A percentile compares a stretch with the other conserved stretches of the same genome.
Conservation (phyloP, 2,797 vertebrate genomes). For the Chaetophractus vellerosus region DNA sequence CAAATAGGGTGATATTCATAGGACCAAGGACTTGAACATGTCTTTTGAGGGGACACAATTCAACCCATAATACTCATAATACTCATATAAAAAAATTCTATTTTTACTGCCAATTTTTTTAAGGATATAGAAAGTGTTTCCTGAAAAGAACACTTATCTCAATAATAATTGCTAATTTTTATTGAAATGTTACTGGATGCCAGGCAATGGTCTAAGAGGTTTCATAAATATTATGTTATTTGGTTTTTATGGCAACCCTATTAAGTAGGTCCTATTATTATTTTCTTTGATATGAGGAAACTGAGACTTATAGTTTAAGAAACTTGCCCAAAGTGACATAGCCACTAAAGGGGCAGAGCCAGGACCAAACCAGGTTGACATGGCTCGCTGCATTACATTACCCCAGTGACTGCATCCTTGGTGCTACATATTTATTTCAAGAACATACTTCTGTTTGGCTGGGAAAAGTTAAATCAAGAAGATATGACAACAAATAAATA, state of each 20-base stretch:
- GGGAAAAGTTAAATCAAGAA: not conserved
- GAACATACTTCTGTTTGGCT: not conserved
- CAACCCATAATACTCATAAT: too few relatives aligned
- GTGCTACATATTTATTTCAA: slow-evolving; percentile 15
- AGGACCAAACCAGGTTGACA: not conserved
- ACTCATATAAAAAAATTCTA: not conserved
- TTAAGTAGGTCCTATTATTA: not conserved
- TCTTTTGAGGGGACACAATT: too few relatives aligned
- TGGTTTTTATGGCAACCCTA: not conserved
- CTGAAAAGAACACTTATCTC: not conserved
- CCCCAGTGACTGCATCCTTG: not conserved
- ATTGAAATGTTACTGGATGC: not conserved
- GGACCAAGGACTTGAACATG: too few relatives aligned
- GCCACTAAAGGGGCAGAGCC: not conserved
- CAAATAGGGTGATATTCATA: not conserved
- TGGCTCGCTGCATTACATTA: not conserved
- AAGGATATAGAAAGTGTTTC: not conserved
- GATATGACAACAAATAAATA: not conserved
- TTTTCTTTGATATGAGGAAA: slow-evolving; percentile 29
- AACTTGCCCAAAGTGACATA: not conserved
- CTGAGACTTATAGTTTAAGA: not conserved
- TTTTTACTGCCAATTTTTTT: not conserved
- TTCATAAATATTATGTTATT: not conserved
- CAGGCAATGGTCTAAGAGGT: not conserved
- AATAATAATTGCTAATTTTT: slow-evolving; percentile 15